These are phyloP conservation scores for Steromphala cineraria DNA, from an alignment of 2,888 invertebrate species.

Conservation along the genomic window DNA sequence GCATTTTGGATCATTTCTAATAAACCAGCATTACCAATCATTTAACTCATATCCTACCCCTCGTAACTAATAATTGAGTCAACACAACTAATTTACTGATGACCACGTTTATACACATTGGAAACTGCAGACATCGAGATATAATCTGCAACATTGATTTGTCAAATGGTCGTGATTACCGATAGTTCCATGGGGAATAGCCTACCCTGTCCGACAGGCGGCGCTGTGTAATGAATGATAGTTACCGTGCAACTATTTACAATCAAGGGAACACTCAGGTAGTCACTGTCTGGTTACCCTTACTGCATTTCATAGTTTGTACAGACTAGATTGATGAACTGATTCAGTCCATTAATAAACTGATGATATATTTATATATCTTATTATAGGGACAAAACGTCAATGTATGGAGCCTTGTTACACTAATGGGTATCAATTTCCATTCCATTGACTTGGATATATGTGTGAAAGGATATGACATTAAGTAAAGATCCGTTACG, in stretches of 20 bases:
- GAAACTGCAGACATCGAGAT: background rate
- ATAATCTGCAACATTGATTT: background rate
- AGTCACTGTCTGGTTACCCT: no score
- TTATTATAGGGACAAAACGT: no score
- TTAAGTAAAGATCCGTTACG: no score
- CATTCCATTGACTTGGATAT: no score
- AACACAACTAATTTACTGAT: background rate
- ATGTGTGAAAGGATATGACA: no score
- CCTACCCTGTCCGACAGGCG: background rate
- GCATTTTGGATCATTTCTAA: background rate
- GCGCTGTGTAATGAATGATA: background rate
- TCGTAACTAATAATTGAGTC: background rate
- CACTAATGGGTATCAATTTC: no score
- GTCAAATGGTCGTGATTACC: background rate
- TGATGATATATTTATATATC: no score
- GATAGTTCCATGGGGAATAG: background rate
- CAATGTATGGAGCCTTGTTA: no score
- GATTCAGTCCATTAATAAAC: no score
- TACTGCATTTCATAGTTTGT: no score
- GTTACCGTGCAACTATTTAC: conserved; percentile 17
- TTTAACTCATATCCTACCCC: no score
- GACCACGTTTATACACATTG: background rate
- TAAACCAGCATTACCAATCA: background rate
- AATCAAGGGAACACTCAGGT: background rate
- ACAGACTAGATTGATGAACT: no score